Base-by-base conservation (phyloP, 2,797 vertebrate species). In the Malurus splendens region DNA sequence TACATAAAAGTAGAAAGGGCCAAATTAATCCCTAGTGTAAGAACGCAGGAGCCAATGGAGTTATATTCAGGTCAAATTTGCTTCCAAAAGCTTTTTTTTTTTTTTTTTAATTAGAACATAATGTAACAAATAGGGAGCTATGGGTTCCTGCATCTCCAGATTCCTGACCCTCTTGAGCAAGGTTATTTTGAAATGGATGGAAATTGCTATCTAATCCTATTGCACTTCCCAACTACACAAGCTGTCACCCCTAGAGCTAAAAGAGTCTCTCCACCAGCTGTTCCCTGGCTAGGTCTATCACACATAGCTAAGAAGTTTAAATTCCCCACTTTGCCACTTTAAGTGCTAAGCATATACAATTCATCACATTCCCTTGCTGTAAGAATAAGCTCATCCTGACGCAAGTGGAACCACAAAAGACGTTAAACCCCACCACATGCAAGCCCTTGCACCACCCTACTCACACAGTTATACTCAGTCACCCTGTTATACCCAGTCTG, bases 1-100 rank as follows among this genome's bases (percentile, higher is more conserved):
- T 95, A 93, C 92, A 95, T 95, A 93, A 95, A 95, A 90, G 77
- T 84, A 67, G 90, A 94, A 95, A 93, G 94, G 92, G 95, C 87
- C 93, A 94, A 93, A 95, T 93, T 95, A 95, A 94, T 94, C 92
- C 93, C 93, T 55, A 38, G 82, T 67, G 92, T 67, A 88, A 94
- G 85, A 90, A 90, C 1, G 7, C 72, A 76, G 89, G 89, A 95
- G 74, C 85, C 80, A 86, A 45, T 7, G 38, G 82, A 92, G 56
- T 74, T 94, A 93, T 82, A 93, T 95, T 87, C 90, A 93, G 92
- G 94, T 93, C 93, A 90, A 89, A 93, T 71, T 86, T 77, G 89
- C 90, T 81, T 93, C 82, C 89, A 73, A 94, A 90, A 60, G 20
- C 66, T 25, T 54, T 79, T 72, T 67, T 82, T 72, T 68, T 79